phyloP scores from a whole-genome alignment of 2,888 invertebrate genomes.

The Dione vanillae region DNA sequence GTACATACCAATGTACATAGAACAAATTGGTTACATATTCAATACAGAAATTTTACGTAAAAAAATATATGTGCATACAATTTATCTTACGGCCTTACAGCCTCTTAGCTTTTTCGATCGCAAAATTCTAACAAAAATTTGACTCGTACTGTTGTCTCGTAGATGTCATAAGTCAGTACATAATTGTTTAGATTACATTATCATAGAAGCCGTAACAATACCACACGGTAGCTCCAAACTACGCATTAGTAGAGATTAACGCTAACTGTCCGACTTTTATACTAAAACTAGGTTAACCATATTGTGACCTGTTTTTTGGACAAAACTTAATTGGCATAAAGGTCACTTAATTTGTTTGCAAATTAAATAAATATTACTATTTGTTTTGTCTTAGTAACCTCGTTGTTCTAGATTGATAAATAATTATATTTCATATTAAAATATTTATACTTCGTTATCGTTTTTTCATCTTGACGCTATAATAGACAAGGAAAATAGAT shows the following conservation, averaged over 20 bases:
- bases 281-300: conserved; percentile 12
- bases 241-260: conserved; percentile 21
- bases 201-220: conserved; percentile 9
- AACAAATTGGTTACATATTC: no score
- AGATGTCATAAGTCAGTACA: not conserved
- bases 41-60: no score
- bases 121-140: no score
- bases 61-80: no score
- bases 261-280: conserved; percentile 14
- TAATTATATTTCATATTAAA: no score
- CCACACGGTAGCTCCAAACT: conserved; percentile 8
- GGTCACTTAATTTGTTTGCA: not conserved
- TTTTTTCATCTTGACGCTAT: no score
- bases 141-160: no score
- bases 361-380: not conserved
- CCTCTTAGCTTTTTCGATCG: no score
- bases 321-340: not conserved
- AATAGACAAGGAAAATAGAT: no score
- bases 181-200: conserved; percentile 1
- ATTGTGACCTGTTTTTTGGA: conserved; percentile 3
- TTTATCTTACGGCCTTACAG: no score
- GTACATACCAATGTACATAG: no score
- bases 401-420: not conserved
- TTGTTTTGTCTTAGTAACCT: not conserved
- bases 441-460: no score